Conservation (phyloP, 2,113 vertebrate genomes). For the Myanophis thanlyinensis region DNA sequence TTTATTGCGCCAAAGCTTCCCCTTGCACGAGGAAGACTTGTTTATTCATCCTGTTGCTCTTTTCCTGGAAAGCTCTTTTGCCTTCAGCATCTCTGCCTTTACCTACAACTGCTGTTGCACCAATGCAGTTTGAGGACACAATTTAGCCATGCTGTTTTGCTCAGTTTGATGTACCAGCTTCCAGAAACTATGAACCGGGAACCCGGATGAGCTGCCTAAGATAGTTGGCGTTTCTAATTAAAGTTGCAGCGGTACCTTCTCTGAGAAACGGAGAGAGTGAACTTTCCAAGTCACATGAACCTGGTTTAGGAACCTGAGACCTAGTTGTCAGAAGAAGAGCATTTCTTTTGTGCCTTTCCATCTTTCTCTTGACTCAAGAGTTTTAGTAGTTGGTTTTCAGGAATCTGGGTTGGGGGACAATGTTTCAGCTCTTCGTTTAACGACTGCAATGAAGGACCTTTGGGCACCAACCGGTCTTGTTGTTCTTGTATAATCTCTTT, state of each 20-base stretch:
- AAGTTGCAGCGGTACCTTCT: background rate
- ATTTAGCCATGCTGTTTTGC: too few relatives aligned
- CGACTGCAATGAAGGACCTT: background rate
- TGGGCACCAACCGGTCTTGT: background rate
- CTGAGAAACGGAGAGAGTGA: background rate
- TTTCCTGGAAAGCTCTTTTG: background rate
- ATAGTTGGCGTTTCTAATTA: background rate
- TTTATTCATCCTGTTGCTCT: background rate
- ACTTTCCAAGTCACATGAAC: background rate
- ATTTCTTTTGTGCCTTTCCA: background rate
- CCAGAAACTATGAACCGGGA: background rate
- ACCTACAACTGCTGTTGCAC: background rate
- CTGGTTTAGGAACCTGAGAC: background rate
- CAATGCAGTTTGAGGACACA: background rate
- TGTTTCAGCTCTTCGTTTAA: background rate
- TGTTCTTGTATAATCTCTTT: background rate
- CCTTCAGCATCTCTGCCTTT: background rate
- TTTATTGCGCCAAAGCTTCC: background rate
- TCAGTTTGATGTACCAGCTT: background rate
- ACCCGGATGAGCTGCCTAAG: background rate
- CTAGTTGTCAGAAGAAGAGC: background rate
- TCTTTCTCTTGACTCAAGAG: background rate
- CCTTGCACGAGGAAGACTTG: background rate
- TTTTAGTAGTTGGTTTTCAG: background rate
- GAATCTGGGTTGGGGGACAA: background rate